These are phyloP conservation scores for Dysmachus trigonus DNA, from an alignment of 2,888 invertebrate species.

Conservation along the genomic window DNA sequence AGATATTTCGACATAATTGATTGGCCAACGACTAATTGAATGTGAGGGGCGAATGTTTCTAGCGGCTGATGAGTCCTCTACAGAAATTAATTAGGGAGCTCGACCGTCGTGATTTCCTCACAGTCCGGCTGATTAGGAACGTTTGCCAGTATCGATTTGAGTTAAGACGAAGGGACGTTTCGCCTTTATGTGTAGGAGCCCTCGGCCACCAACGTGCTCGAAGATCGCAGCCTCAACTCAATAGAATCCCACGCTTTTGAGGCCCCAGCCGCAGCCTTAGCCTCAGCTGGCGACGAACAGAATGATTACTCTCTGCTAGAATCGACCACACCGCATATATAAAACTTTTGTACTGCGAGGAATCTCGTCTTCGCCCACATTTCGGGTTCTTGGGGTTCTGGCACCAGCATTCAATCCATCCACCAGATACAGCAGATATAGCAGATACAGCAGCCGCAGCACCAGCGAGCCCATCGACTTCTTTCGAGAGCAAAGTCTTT, in stretches of 20 bases:
- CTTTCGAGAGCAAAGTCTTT: constrained; percentile 12
- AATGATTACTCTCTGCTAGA: not conserved
- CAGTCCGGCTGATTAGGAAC: not conserved
- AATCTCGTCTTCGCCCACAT: constrained; percentile 30
- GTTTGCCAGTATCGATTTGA: constrained; percentile 1
- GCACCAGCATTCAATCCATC: constrained; percentile 17
- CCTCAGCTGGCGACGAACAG: not conserved
- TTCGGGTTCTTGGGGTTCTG: constrained; percentile 5
- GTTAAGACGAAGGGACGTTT: not conserved
- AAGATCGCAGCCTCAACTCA: not conserved
- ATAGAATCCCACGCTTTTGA: constrained; percentile 22
- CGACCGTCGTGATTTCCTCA: not conserved
- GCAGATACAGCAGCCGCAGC: not conserved
- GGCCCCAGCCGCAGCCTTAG: not conserved
- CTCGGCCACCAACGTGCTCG: constrained; percentile 15
- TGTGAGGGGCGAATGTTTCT: not conserved
- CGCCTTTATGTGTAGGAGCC: not conserved
- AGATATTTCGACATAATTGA: not conserved
- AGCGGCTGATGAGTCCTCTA: not conserved
- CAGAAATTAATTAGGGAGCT: not conserved
- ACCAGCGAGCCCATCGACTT: not conserved
- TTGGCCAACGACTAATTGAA: not conserved
- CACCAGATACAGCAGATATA: not conserved
- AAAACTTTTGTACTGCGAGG: not conserved
- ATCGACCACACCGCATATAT: not conserved